phyloP scores from a whole-genome alignment of 37 sponge, comb jelly and placozoan genomes.

The Chondrosia reniformis region DNA sequence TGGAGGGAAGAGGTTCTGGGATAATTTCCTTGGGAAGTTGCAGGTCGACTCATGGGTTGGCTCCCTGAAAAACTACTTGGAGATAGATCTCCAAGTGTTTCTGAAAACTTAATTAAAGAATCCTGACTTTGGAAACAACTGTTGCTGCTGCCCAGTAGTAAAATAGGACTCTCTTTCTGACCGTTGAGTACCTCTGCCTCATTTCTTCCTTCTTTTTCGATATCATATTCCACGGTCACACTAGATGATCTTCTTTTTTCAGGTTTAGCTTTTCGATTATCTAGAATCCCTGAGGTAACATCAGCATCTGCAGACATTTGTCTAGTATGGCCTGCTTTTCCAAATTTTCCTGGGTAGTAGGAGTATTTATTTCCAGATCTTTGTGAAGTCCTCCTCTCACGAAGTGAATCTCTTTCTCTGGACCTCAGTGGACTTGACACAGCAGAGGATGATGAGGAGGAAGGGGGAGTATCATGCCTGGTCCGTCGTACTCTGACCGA shows the following conservation, averaged over 20 bases:
- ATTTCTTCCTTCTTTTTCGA: neutral
- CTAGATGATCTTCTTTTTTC: neutral
- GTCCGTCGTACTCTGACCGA: slow-evolving; percentile 1
- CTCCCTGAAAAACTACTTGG: neutral
- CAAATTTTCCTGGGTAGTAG: too few species aligned
- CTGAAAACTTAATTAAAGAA: neutral
- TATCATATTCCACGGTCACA: neutral
- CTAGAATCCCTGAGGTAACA: neutral
- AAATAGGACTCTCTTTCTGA: neutral
- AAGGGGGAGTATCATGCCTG: slow-evolving; percentile 5
- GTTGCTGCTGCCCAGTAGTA: neutral
- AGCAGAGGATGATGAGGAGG: slow-evolving; percentile 2
- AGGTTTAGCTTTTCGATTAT: neutral
- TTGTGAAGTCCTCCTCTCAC: too few species aligned
- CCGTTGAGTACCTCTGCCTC: neutral
- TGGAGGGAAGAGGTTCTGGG: neutral
- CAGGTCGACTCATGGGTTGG: neutral
- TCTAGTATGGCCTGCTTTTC: neutral
- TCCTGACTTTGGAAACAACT: neutral
- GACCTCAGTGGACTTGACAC: neutral
- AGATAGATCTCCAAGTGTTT: slow-evolving; percentile 13
- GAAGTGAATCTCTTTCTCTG: neutral
- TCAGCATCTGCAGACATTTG: neutral
- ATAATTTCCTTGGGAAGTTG: neutral
- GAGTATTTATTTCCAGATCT: too few species aligned